phyloP scores from a whole-genome alignment of 1,140 invertebrate species.

The Caerostris extrusa region DNA sequence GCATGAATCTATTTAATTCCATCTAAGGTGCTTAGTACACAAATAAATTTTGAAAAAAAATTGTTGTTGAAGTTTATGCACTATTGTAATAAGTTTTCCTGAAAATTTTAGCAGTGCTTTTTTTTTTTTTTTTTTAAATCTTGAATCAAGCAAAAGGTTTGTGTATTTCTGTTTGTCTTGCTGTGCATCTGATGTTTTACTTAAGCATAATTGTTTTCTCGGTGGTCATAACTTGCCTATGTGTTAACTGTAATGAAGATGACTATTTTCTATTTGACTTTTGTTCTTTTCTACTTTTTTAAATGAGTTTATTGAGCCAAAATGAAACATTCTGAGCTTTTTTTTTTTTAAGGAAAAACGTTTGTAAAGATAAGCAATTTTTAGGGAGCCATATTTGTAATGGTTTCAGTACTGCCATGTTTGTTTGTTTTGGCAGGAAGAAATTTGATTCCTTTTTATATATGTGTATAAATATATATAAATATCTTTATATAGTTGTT shows the following conservation, averaged over 20 bases:
- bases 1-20: slow-evolving; percentile 20
- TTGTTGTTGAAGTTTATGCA: slow-evolving; percentile 67
- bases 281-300: slow-evolving; percentile 38
- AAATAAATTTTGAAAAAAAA: slow-evolving; percentile 58
- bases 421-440: slow-evolving; percentile 76
- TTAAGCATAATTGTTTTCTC: slow-evolving; percentile 58
- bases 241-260: slow-evolving; percentile 36
- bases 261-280: slow-evolving; percentile 60
- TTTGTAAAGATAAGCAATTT: slow-evolving; percentile 68
- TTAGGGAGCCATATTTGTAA: slow-evolving; percentile 67
- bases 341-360: slow-evolving; percentile 57
- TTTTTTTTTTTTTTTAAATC: slow-evolving; percentile 16
- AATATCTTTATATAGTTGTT: slow-evolving; percentile 77
- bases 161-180: slow-evolving; percentile 35
- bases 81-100: slow-evolving; percentile 25
- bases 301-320: slow-evolving; percentile 70
- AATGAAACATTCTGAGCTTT: slow-evolving; percentile 74
- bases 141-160: slow-evolving; percentile 9
- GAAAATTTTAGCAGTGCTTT: background rate
- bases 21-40: slow-evolving; percentile 47
- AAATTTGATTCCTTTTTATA: slow-evolving; percentile 62
- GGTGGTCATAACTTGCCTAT: slow-evolving; percentile 30
- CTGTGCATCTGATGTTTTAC: slow-evolving; percentile 54
- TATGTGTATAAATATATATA: slow-evolving; percentile 76
- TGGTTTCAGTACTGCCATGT: slow-evolving; percentile 74